Evolutionary conservation across 2,797 vertebrate genomes (phyloP).

Genomic region (Apodemus agrarius): DNA sequence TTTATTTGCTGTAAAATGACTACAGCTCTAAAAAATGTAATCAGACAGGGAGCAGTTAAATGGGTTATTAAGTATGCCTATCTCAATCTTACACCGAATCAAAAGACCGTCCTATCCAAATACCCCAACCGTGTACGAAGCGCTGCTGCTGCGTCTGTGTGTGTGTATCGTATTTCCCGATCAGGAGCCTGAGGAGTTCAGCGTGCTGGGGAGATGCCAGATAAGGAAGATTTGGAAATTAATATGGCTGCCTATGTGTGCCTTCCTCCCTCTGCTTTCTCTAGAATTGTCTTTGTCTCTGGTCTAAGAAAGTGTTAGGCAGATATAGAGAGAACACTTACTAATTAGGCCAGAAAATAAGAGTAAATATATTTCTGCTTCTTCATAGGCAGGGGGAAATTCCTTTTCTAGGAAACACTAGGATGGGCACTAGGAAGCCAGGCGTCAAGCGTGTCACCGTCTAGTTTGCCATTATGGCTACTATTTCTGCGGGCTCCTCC

Average conservation of each 20-base stretch:
- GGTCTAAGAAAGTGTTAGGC: slow-evolving; percentile 15
- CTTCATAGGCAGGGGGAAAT: not conserved
- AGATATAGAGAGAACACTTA: not conserved
- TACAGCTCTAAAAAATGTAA: slow-evolving; percentile 61
- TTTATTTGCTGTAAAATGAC: slow-evolving; percentile 65
- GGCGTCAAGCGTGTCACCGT: not conserved
- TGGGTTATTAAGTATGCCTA: slow-evolving; percentile 40
- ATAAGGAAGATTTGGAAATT: not conserved
- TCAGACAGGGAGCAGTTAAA: slow-evolving; percentile 32
- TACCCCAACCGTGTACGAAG: slow-evolving; percentile 7
- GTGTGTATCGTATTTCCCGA: not conserved
- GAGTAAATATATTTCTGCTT: slow-evolving; percentile 39
- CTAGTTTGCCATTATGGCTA: not conserved
- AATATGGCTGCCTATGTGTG: slow-evolving; percentile 5
- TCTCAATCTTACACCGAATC: not conserved
- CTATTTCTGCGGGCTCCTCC: slow-evolving; percentile 21
- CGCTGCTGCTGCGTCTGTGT: not conserved
- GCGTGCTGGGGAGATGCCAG: not conserved
- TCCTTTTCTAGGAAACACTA: not conserved
- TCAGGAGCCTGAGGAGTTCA: not conserved
- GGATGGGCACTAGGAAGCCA: not conserved
- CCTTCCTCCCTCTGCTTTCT: not conserved
- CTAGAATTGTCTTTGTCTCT: slow-evolving; percentile 19
- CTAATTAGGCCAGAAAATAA: slow-evolving; percentile 42
- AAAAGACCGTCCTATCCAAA: slow-evolving; percentile 20